Conservation (phyloP, 1,140 invertebrate species). For the Cherax destructor region DNA sequence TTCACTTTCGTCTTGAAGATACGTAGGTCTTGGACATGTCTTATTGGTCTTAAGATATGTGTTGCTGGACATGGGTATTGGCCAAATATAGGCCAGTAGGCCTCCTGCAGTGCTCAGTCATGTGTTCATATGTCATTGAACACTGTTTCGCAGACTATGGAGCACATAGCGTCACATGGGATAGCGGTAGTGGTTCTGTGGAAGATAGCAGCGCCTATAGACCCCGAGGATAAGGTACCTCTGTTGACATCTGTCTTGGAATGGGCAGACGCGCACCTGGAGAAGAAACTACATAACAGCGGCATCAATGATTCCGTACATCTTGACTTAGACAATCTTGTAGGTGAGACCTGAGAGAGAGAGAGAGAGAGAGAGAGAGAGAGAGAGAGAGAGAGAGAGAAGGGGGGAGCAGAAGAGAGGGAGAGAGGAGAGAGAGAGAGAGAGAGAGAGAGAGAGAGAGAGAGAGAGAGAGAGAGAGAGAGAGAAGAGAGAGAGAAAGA, state of each 20-base stretch:
- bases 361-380: no score
- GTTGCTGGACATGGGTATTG: not conserved
- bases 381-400: no score
- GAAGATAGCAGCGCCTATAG: conserved; percentile 4
- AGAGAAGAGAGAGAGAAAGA: no score
- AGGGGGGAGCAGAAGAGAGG: no score
- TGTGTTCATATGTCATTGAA: not conserved
- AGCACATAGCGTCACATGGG: conserved; percentile 69
- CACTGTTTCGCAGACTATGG: conserved; percentile 28
- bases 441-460: no score
- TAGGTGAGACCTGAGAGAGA: conserved; percentile 24
- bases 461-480: no score
- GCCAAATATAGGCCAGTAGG: not conserved
- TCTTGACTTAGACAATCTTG: conserved; percentile 61
- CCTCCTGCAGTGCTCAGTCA: no score
- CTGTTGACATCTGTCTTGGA: conserved; percentile 61
- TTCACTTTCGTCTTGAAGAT: no score
- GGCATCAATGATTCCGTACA: conserved; percentile 44
- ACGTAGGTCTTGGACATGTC: no score
- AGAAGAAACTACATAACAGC: conserved; percentile 45
- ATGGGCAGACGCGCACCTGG: conserved; percentile 55
- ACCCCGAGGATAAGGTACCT: conserved; percentile 60
- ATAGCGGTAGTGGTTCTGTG: conserved; percentile 62
- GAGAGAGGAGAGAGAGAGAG: no score
- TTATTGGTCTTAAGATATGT: not conserved